Conservation (phyloP, 2,888 invertebrate genomes). For the Melanostoma mellinum region DNA sequence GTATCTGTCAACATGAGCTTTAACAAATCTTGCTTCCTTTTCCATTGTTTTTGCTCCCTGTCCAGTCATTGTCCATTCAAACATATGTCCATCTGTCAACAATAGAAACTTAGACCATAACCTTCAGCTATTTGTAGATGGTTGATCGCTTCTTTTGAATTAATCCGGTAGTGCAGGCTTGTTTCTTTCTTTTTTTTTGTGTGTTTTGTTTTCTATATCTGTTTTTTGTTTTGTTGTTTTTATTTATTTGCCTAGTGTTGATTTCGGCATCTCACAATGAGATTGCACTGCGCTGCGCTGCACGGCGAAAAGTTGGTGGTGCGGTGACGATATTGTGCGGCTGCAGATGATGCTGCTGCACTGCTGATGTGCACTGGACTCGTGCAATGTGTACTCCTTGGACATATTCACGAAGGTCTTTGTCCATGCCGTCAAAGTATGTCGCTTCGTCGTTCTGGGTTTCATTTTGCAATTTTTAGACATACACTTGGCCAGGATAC, state of each 20-base stretch:
- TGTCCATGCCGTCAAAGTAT: constrained; percentile 22
- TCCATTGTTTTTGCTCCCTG: constrained; percentile 48
- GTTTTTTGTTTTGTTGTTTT: background rate
- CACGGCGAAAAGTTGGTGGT: no score
- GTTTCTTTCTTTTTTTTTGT: constrained; percentile 1
- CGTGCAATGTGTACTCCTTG: constrained; percentile 37
- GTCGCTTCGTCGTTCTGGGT: constrained; percentile 2
- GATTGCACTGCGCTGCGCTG: background rate
- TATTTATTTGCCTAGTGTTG: constrained; percentile 35
- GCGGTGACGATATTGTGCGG: background rate
- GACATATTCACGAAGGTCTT: constrained; percentile 42
- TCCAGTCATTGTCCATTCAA: constrained; percentile 64
- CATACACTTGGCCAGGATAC: constrained; percentile 39
- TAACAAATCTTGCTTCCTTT: constrained; percentile 34
- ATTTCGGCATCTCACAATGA: constrained; percentile 32
- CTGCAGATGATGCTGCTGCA: constrained; percentile 4
- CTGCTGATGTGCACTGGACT: constrained; percentile 23
- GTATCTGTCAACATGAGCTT: constrained; percentile 25
- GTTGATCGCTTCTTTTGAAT: constrained; percentile 63
- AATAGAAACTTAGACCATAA: constrained; percentile 61
- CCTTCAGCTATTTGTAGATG: constrained; percentile 44
- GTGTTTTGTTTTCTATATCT: background rate
- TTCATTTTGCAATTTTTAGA: constrained; percentile 37
- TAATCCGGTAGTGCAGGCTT: constrained; percentile 47
- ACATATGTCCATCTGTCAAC: constrained; percentile 70